These are phyloP conservation scores for Atractosteus spatula DNA, from an alignment of 2,113 vertebrate genomes.

Conservation along the genomic window DNA sequence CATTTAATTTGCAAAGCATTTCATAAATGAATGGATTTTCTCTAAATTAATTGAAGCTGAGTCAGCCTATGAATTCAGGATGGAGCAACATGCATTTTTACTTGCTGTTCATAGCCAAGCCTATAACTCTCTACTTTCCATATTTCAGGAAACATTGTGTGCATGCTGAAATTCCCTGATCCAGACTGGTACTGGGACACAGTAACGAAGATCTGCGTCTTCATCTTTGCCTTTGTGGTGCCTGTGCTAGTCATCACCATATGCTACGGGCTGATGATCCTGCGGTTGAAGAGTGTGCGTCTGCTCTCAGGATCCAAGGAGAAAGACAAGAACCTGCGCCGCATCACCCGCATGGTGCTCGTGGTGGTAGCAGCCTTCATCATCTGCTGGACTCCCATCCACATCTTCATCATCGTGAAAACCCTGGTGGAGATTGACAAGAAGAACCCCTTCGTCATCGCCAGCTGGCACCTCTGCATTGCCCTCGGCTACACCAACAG, in stretches of 20 bases:
- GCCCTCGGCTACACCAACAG: slow-evolving; percentile 95
- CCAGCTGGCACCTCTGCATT: slow-evolving; percentile 92
- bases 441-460: slow-evolving; percentile 79
- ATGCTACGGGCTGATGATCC: slow-evolving; percentile 94
- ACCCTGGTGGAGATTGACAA: slow-evolving; percentile 81
- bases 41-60: too few relatives aligned
- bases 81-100: too few relatives aligned
- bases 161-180: slow-evolving; percentile 79
- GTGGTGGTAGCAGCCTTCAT: slow-evolving; percentile 95
- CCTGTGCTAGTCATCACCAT: slow-evolving; percentile 91
- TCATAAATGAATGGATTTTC: neutral
- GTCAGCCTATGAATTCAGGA: too few relatives aligned
- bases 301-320: slow-evolving; percentile 93
- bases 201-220: slow-evolving; percentile 90
- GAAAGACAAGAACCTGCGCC: slow-evolving; percentile 86
- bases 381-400: slow-evolving; percentile 96
- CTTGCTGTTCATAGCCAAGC: too few relatives aligned
- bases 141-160: slow-evolving; percentile 66
- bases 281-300: slow-evolving; percentile 88
- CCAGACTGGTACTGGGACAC: slow-evolving; percentile 90
- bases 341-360: slow-evolving; percentile 96
- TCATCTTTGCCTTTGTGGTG: slow-evolving; percentile 90
- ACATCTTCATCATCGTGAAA: slow-evolving; percentile 93
- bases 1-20: neutral
- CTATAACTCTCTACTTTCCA: neutral